Conservation (phyloP, 2,888 invertebrate species). For the Acanthosepion lycidas region DNA sequence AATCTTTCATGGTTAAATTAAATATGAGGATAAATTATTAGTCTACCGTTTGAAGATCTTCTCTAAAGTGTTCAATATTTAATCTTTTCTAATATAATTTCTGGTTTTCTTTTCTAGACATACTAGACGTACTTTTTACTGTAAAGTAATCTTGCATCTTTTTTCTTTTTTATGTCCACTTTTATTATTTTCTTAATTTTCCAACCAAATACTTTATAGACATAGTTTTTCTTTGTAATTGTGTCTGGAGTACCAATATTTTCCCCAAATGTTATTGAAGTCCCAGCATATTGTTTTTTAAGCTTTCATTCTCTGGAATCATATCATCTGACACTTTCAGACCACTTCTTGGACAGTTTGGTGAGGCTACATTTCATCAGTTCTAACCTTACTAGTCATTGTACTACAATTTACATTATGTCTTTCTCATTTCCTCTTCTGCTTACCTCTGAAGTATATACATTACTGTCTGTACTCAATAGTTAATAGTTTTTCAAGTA, state of each 20-base stretch:
- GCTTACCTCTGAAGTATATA: background rate
- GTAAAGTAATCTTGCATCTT: no score
- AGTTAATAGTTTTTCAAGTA: background rate
- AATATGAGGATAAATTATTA: no score
- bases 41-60: no score
- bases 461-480: background rate
- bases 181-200: no score
- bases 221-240: background rate
- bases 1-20: background rate
- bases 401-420: background rate
- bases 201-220: background rate
- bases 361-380: background rate
- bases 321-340: background rate
- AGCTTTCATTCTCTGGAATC: background rate
- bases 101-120: no score
- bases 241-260: background rate
- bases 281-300: background rate
- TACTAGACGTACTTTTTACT: no score
- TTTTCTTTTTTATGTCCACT: no score
- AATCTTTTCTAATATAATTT: no score
- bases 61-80: no score
- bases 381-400: background rate
- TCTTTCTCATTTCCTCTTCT: background rate
- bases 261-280: background rate
- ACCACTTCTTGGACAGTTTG: background rate